Evolutionary conservation across 2,797 vertebrate genomes (phyloP), one percentile per base, ranked within the genome.

Genomic region (Enteromius radiatus): DNA sequence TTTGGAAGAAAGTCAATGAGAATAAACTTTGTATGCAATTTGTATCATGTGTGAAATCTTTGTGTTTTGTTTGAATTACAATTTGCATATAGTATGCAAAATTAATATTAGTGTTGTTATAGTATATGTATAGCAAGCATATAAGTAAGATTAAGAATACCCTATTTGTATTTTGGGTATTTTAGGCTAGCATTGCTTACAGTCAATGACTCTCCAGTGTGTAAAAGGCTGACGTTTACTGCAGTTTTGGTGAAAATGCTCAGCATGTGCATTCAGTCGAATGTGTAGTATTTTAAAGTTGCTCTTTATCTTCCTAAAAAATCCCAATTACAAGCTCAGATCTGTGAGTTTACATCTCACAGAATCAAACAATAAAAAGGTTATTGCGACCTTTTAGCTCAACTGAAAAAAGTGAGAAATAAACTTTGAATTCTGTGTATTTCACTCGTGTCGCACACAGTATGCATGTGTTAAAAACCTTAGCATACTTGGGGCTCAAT

Each of bases 21-120:
- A 95, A 95, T 94, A 95, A 95, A 93, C 86, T 90, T 86, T 92
- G 84, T 93, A 90, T 91, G 91, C 89, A 90, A 89, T 82, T 19
- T 56, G 70, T 52, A 68, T 38, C 26, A 15, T 63, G 73, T 38
- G 63, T 65, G 63, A 56, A 78, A 85, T 33, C 85, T 88, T 84
- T 76, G 85, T 90, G 43, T 88, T 82, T 45, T 31, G 2, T 19
- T 23, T 80, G 26, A 41, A 80, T 68, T 41, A 3, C 33, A 19
- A 12, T 38, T 26, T 54, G 76, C 14, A n/a, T 14, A 8, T 36
- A 2, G 33, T 31, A 28, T 63, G 23, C 15, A 31, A 28, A 59
- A 76, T 76, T 63, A 23, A 5, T 28, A 78, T 21, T n/a, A 33
- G 11, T 15, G 5, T 12, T n/a, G 11, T 26, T 59, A 56, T 12